Evolutionary conservation across 2,888 invertebrate species (phyloP).

Genomic region (Oegoconia quadripuncta): DNA sequence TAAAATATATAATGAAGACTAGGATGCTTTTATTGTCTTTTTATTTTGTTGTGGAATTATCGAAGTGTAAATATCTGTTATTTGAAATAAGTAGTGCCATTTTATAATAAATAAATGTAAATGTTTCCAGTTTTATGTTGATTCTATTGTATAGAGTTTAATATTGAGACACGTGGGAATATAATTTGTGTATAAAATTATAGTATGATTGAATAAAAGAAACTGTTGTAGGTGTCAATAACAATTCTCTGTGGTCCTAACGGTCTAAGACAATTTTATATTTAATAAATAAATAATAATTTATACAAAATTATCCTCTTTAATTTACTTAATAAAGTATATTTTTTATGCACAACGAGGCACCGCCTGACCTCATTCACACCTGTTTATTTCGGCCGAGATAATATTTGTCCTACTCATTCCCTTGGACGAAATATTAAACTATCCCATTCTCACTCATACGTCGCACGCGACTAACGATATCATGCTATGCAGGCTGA

Average conservation of each 20-base stretch:
- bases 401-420: too few species aligned
- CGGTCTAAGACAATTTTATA: conserved; percentile 66
- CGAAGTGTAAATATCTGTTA: conserved; percentile 9
- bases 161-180: conserved; percentile 39
- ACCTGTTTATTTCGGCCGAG: too few species aligned
- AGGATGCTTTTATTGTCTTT: conserved; percentile 56
- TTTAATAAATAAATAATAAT: conserved; percentile 66
- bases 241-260: conserved; percentile 52
- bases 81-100: conserved; percentile 28
- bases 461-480: too few species aligned
- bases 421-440: too few species aligned
- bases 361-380: too few species aligned
- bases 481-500: too few species aligned
- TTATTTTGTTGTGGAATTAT: conserved; percentile 33
- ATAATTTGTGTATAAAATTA: conserved; percentile 21
- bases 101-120: conserved; percentile 40
- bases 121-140: conserved; percentile 62
- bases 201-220: conserved; percentile 39
- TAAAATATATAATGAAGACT: conserved; percentile 34
- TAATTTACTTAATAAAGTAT: not conserved
- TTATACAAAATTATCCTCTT: conserved; percentile 34
- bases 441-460: too few species aligned
- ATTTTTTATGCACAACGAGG: too few species aligned
- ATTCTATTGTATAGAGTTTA: conserved; percentile 74
- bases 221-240: conserved; percentile 58